Base-by-base conservation (phyloP, 1,140 invertebrate species). In the Calliphora vicina region DNA sequence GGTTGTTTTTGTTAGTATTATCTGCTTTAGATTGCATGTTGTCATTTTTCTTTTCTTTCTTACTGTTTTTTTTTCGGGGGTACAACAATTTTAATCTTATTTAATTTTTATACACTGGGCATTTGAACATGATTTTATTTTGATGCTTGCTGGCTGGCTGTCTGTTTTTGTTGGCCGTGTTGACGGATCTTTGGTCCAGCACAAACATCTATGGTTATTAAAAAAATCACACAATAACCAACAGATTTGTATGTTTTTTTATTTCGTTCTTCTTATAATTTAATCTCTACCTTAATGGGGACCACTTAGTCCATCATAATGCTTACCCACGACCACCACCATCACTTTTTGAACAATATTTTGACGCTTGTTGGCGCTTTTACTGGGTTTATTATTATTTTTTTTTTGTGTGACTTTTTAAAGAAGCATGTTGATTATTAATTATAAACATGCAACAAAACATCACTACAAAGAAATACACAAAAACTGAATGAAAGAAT, bases 21-120 rank as follows among this genome's bases (percentile, higher is more conserved):
- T 67, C 61, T 67, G 61, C 61, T 67, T 67, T 67, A 67, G 61
- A 67, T 67, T 67, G 61, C 61, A 67, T 67, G 61, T 67, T 67
- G 61, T 67, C 61, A 67, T 67, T 67, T 25, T 67, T 67, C 61
- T 67, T 67, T 67, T 67, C n/a, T 57, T 57, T 57, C n/a, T 57
- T 57, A 6, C 15, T 15, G 15, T 17, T 57, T 57, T 17, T 57
- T 57, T 57, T 57, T 57, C 13, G 57, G 57, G 57, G 20, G 57
- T 57, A 57, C 50, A 57, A 57, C 13, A 17, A 67, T 67, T 67
- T 67, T 67, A 67, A 67, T 67, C 61, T 23, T 67, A 67, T 67
- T 67, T 23, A 67, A 67, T 67, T 67, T 67, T 23, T 67, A 20
- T 67, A 23, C 20, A 23, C 57, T 67, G 57, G 4, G 6, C n/a